Base-by-base conservation (phyloP, 2,113 vertebrate species). In the Mystacornis crossleyi region DNA sequence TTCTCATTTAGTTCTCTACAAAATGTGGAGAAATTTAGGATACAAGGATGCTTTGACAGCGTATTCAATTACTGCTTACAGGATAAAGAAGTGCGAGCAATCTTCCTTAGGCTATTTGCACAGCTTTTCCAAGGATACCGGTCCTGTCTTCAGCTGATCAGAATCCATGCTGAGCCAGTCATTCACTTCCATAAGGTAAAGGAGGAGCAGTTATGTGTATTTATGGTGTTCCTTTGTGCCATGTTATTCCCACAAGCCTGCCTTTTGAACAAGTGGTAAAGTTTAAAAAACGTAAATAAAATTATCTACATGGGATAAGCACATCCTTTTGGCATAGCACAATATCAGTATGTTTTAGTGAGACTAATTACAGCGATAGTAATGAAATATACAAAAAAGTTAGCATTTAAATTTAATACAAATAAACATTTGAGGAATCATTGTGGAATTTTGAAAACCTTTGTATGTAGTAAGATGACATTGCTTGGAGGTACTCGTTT, bases 151-250 rank as follows among this genome's bases (percentile, higher is more conserved):
- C 99, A 99, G 97, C 98, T 99, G 91, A 99, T 99, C 97, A 99
- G 99, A 90, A 99, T 99, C 93, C 99, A 99, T 95, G 98, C 99
- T 62, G 99, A 99, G 95, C 99, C 99, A 25, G 99, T 99, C 89
- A 99, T 99, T 97, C 99, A 99, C 98, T 99, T 99, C 98, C 99
- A 99, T 96, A 99, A 99, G 99, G 99, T 99, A 98, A 97, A 73
- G 83, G 18, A 70, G 83, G 51, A 93, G 33, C 28, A 79, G 18
- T 71, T 61, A 3, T 10, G 1, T 71, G 16, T 67, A 14, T 83
- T 80, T 62, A 34, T 80, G 81, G 14, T 26, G 4, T 42, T 83
- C 1, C 0, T 50, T 69, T 69, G 29, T 70, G 47, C 64, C 21
- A 2, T 2, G 2, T 73, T 77, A 23, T 12, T 78, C 14, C 20